Percentiles rank a stretch among this genome's conserved stretches.
These are phyloP conservation scores for Petrocephalus schoutedeni DNA, from an alignment of 2,797 vertebrate genomes.

Conservation along the genomic window DNA sequence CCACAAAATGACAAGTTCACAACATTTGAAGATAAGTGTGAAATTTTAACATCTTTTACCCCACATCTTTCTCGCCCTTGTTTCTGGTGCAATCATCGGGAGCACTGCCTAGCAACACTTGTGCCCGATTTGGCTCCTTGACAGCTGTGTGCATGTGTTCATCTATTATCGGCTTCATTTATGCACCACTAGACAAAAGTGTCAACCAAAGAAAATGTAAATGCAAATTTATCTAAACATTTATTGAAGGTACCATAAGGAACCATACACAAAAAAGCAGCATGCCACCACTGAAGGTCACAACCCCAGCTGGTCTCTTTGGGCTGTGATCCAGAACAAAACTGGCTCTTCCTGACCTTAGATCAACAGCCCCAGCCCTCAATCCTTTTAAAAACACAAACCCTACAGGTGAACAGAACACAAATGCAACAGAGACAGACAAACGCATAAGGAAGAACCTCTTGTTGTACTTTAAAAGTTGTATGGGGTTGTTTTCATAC, in stretches of 20 bases:
- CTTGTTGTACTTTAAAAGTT: not conserved
- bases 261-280: conserved; percentile 39
- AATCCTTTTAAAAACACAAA: not conserved
- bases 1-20: not conserved
- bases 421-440: not conserved
- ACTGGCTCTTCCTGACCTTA: not conserved
- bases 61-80: not conserved
- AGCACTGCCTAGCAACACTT: not conserved
- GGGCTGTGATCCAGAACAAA: not conserved
- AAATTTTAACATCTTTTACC: not conserved
- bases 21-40: not conserved
- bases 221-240: not conserved
- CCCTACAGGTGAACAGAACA: not conserved
- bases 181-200: not conserved
- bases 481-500: not conserved
- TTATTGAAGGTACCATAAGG: conserved; percentile 1
- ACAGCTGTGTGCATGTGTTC: not conserved
- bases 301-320: conserved; percentile 41
- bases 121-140: not conserved
- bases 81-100: not conserved
- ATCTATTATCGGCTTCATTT: not conserved
- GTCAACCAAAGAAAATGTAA: not conserved
- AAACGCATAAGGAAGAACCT: not conserved
- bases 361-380: not conserved
- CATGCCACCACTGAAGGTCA: conserved; percentile 67